These are phyloP conservation scores for Acridotheres tristis DNA, from an alignment of 2,797 vertebrate species.

Conservation along the genomic window DNA sequence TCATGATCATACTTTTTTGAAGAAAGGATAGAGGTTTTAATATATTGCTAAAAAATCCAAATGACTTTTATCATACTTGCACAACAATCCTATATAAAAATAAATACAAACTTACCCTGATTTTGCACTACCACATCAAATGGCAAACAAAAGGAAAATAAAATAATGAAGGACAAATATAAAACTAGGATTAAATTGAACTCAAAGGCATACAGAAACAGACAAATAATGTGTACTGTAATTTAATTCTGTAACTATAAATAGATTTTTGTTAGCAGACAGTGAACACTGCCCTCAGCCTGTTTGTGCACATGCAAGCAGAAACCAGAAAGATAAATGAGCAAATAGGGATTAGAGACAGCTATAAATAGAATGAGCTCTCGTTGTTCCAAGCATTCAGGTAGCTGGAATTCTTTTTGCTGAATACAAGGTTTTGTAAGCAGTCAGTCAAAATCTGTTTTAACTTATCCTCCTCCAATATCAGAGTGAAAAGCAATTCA, in stretches of 20 bases:
- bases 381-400: not conserved
- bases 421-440: not conserved
- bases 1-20: not conserved
- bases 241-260: not conserved
- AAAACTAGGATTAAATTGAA: conserved; percentile 53
- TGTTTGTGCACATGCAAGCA: not conserved
- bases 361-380: not conserved
- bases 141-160: conserved; percentile 66
- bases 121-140: conserved; percentile 82
- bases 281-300: not conserved
- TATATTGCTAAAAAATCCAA: conserved; percentile 21
- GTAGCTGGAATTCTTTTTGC: conserved; percentile 9
- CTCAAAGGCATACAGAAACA: conserved; percentile 61
- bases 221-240: conserved; percentile 37
- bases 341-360: conserved; percentile 16
- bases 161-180: conserved; percentile 61
- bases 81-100: conserved; percentile 41
- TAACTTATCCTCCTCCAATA: not conserved
- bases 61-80: not conserved
- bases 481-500: not conserved
- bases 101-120: conserved; percentile 85
- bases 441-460: not conserved
- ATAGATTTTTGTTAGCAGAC: not conserved
- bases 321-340: conserved; percentile 12
- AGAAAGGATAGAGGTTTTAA: not conserved